Base-by-base conservation (phyloP, 2,888 invertebrate species). In the Oscheius onirici region DNA sequence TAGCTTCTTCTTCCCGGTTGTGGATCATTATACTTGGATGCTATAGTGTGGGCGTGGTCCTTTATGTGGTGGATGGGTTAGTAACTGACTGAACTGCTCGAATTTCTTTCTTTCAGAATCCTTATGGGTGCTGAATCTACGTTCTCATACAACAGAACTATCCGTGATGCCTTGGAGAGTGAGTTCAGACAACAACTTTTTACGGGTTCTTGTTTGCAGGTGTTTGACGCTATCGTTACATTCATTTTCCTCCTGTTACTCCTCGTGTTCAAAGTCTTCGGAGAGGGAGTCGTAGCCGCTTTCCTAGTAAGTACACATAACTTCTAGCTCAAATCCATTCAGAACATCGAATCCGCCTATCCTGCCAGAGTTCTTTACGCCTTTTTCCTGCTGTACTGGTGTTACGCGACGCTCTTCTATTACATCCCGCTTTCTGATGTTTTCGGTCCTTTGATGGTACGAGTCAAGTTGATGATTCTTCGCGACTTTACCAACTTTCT, bases 361-460 rank as follows among this genome's bases (percentile, higher is more conserved):
- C 63, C 76, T 2, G 75, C 77, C 17, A 79, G 81, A 66, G 79
- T 81, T 1, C 63, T 81, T 20, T 82, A 83, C 34, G 76, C 86
- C 3, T 74, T 82, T 67, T 85, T 84, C 71, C 80, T 90, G 15
- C 86, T 90, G 22, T 90, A 89, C 82, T 89, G 89, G 82, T 90
- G 88, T 83, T 90, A 89, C 79, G 85, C 89, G 8, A 88, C 89
- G 15, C 85, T 90, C 43, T 88, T 88, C 69, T 88, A 88, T 43
- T 89, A 89, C 80, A 83, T 90, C 28, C 90, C 90, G 0, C 71
- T 86, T 1, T 85, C 83, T 24, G 80, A 83, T 46, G 88, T 89
- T 11, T 80, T 84, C 22, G 90, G 90, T 28, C 90, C 89, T 1
- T 87, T 90, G 83, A 79, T 90, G 40, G 88, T 90, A 67, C 84